A percentile compares a stretch with the other conserved stretches of the same genome.
phyloP scores from a whole-genome alignment of 1,140 invertebrate species.

The Lamellibrachia luymesi region DNA sequence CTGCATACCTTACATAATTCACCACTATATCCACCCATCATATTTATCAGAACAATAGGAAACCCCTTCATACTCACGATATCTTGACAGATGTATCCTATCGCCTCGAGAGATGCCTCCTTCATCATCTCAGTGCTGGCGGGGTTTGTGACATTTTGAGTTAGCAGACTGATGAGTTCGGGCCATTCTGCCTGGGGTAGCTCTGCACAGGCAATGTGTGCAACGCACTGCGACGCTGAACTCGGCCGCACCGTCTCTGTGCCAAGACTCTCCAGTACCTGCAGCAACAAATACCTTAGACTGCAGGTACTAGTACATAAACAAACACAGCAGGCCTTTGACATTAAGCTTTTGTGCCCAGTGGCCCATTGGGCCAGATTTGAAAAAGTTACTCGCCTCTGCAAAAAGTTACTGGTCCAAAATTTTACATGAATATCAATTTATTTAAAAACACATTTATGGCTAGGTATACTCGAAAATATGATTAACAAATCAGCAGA shows the following conservation, averaged over 20 bases:
- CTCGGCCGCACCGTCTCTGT: constrained; percentile 91
- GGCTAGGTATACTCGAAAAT: too few relatives aligned
- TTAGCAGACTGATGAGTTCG: constrained; percentile 81
- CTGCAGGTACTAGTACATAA: constrained; percentile 23
- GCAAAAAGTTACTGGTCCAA: too few relatives aligned
- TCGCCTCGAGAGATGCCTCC: constrained; percentile 94
- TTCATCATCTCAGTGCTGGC: constrained; percentile 89
- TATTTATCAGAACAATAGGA: neutral
- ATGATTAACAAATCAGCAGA: too few relatives aligned
- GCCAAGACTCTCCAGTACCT: constrained; percentile 89
- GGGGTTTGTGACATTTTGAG: constrained; percentile 80
- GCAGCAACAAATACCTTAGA: constrained; percentile 39
- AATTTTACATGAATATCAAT: too few relatives aligned
- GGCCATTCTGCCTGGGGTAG: constrained; percentile 74
- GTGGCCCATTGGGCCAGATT: too few relatives aligned
- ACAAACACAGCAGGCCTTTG: neutral
- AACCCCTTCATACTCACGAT: constrained; percentile 62
- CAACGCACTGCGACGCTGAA: constrained; percentile 97
- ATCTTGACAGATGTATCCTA: constrained; percentile 84
- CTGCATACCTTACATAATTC: too few relatives aligned
- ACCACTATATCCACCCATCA: too few relatives aligned
- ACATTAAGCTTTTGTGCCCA: too few relatives aligned
- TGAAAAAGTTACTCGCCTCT: too few relatives aligned
- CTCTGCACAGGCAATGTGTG: constrained; percentile 95
- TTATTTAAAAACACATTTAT: too few relatives aligned